Evolutionary conservation across 23 tunicate genomes (phyloP), one percentile per base, ranked within the genome.

Genomic region (Oikopleura albicans): DNA sequence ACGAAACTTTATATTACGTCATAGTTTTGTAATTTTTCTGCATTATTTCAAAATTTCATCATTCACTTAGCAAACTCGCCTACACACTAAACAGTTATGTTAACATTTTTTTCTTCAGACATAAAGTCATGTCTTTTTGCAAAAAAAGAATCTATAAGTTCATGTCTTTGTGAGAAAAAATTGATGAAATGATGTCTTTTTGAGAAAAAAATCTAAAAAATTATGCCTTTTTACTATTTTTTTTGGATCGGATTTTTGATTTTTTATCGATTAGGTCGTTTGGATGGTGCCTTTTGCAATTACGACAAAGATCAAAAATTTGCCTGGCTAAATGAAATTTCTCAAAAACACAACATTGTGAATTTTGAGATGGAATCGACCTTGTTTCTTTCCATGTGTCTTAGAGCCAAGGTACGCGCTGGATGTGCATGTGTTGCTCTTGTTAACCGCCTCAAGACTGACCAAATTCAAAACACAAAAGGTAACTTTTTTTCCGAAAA

Each of bases 281-380:
- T 71, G 33, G 79, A 71, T 71, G 79, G 79, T 12, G 79, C 79
- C 28, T 71, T 71, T 71, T 71, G 79, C 79, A 29, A 71, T 4
- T 71, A 71, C 31, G 27, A 16, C 79, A 37, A 71, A 71, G 79
- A 34, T 12, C 37, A 16, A 2, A 71, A 71, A 31, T 71, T 71
- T 12, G 79, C 34, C 37, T 71, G 79, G 79, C 37, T 71, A 2
- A 37, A 16, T 12, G 79, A 71, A 4, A 12, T 71, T 12, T 71
- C 79, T 2, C 37, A 71, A 29, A 71, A 71, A 16, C 27, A 29
- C 27, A 37, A 37, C 28, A 29, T 29, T 2, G 31, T 71, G 4
- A 71, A 71, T 71, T 71, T 16, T 29, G 79, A 71, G 31, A 71
- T 71, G 79, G 79, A 71, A 71, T 16, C 79, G 31, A 29, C 79